Evolutionary conservation across 2,797 vertebrate genomes (phyloP), one percentile per base, ranked within the genome.

Genomic region (Sebastes reedi): DNA sequence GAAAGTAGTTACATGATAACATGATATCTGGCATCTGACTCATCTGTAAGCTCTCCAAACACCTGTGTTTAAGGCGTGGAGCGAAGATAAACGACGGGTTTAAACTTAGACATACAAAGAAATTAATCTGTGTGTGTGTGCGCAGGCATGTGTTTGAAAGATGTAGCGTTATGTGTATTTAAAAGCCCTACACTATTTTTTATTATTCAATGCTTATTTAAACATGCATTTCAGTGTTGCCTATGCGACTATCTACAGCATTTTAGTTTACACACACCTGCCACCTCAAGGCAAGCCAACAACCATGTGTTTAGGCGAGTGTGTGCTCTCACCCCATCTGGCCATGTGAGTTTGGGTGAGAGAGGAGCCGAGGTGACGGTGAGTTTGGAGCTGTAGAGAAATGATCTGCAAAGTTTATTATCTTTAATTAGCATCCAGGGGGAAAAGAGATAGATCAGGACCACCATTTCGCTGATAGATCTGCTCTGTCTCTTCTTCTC

Each of bases 41-140:
- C 85, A 77, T 91, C 81, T 88, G 88, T 85, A 71, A 84, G 68
- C 85, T 81, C 80, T 90, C 90, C 87, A 88, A 94, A 83, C 93
- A 94, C 93, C 92, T 94, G 93, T 94, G 93, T 94, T 93, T 94
- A 94, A 93, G 90, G 90, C 90, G 88, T 86, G 87, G 86, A 87
- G 83, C 46, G 61, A 90, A 92, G 89, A 94, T 91, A 76, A 91
- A 94, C 22, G 88, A 91, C 81, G 65, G 82, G 72, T 84, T 92
- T 92, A 86, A 89, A 84, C 79, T 84, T 83, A 77, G 80, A 84
- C 87, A 71, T 69, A 64, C 80, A 77, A 61, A 78, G 72, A 79
- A 83, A 91, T 88, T 6, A 85, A 87, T 88, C 71, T 81, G 29
- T 39, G 55, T 69, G 73, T 72, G 82, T 67, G 13, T n/a, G 34